Base-by-base conservation (phyloP, 2,888 invertebrate species). In the Nomada hirtipes region DNA sequence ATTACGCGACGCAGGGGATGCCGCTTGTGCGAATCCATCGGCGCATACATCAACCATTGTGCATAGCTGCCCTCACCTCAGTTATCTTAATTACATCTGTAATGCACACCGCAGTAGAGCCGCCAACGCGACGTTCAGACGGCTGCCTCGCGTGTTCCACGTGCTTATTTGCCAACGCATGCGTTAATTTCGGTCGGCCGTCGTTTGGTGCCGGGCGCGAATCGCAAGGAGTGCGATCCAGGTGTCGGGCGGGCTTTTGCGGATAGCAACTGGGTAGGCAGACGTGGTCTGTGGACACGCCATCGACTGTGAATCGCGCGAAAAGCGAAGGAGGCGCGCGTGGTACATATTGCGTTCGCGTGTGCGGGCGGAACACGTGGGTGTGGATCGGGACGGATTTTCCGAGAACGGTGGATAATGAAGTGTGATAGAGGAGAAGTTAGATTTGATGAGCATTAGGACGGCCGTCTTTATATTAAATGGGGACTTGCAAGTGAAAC, bases 1-100 rank as follows among this genome's bases (percentile, higher is more conserved):
- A 89, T 90, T 91, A 88, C 86, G 85, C 83, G 88, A 88, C 85
- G 86, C 79, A 20, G 85, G 71, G 74, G 75, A 20, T 65, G 68
- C 67, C 84, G 80, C 79, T 87, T 86, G 86, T 86, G 88, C 82
- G 84, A 83, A 89, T 87, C 87, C 87, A 88, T 88, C 86, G 83
- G 82, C 82, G 89, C 90, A 90, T 91, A 92, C 89, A 92, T 92
- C 92, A 92, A 86, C 83, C 91, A 92, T 92, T 92, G 92, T 93
- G 91, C 91, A 92, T 91, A 91, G 91, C 91, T 91, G 92, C 92
- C 91, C 91, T 92, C 92, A 92, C 93, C 93, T 92, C 92, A 90
- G 92, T 91, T 93, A 93, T 93, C 93, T 93, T 93, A 93, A 93
- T 93, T 93, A 92, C 92, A 93, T 93, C 93, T 93, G 93, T 92